Evolutionary conservation across 2,113 vertebrate species (phyloP).

Genomic region (Alligator mississippiensis): DNA sequence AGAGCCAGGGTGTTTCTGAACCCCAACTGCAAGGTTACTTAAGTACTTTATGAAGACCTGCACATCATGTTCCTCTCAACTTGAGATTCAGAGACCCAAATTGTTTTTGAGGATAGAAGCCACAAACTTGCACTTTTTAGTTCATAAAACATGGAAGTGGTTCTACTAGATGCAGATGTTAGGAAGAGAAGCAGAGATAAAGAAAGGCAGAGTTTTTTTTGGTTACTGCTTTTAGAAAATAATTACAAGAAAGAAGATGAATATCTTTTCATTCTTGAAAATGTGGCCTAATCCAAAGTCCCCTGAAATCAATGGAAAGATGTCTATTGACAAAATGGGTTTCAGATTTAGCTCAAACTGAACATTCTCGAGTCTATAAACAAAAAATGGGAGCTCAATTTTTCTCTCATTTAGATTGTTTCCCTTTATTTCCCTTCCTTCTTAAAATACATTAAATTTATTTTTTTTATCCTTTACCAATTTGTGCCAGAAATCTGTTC

Average conservation of each 20-base stretch:
- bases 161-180: neutral
- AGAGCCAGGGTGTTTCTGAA: too few species aligned
- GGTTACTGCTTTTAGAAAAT: conserved; percentile 18
- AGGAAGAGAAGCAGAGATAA: neutral
- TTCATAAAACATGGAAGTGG: too few species aligned
- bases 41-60: too few species aligned
- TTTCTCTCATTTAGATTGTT: neutral
- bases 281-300: neutral
- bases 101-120: too few species aligned
- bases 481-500: neutral
- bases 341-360: neutral
- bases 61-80: too few species aligned
- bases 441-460: neutral
- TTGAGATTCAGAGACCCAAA: too few species aligned
- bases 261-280: too few species aligned
- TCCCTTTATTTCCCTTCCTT: neutral
- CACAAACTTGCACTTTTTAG: neutral
- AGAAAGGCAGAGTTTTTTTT: neutral
- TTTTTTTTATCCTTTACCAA: neutral
- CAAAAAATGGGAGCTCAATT: neutral
- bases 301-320: neutral
- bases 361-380: neutral
- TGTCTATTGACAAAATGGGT: neutral
- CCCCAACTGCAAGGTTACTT: too few species aligned
- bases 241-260: neutral